Base-by-base conservation (phyloP, 2,888 invertebrate genomes). In the Erebia palarica region DNA sequence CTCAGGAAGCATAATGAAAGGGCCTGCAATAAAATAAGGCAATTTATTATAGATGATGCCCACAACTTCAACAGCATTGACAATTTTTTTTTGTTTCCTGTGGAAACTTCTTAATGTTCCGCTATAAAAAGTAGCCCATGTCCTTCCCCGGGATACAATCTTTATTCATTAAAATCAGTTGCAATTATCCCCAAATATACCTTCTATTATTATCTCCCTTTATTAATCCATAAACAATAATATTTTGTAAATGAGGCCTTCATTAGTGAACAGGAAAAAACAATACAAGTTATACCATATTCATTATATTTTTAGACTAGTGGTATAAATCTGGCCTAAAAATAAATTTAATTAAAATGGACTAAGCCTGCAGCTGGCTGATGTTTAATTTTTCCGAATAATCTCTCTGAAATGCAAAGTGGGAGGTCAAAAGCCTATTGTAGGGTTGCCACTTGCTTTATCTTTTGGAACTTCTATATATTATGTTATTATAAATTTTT, bases 331-430 rank as follows among this genome's bases (percentile, higher is more conserved):
- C n/a, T n/a, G n/a, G 5, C n/a, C 51, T 53, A 51, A 51, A 64
- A 64, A 64, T 64, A 64, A 64, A 49, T 64, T 27, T 51, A 64
- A 64, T 64, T 51, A 16, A 64, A 53, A 51, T 51, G 4, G 64
- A 36, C 13, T 64, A 36, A 64, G 27, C 51, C 51, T 7, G 51
- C 11, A 36, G 21, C 49, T 49, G 14, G 47, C 21, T 47, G 18
- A 21, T 61, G 21, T 47, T 18, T 16, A 18, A 47, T 8, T 18
- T 44, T 47, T 16, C 44, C 13, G 61, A 2, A 3, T 42, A 16
- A 21, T 27, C 42, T 59, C 36, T 59, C 59, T 55, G 3, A 59
- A 59, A 36, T 42, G 36, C 9, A 36, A 58, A 14, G 13, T n/a
- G 13, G 36, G 59, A 36, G 36, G 2, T 59, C 55, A 55, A 55